Evolutionary conservation across 92 coral and sea anemone genomes (phyloP).

Genomic region (Paramuricea clavata): DNA sequence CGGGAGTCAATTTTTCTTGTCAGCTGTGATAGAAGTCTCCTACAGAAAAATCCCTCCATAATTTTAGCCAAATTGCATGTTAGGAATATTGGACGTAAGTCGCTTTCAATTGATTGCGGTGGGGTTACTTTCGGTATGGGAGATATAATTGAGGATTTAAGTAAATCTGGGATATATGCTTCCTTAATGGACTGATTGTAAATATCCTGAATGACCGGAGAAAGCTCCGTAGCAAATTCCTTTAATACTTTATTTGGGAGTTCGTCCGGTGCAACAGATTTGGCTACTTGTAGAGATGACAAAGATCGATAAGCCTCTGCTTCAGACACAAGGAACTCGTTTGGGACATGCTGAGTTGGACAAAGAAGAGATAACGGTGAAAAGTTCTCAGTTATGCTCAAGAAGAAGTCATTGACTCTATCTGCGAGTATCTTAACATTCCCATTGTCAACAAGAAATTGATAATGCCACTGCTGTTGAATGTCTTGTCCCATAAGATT

Average conservation of each 20-base stretch:
- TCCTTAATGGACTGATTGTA: conserved; percentile 63
- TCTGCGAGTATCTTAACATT: conserved; percentile 1
- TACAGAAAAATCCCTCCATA: no score
- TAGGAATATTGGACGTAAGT: no score
- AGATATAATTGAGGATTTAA: no score
- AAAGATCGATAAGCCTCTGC: conserved; percentile 51
- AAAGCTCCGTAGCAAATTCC: conserved; percentile 61
- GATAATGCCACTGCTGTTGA: conserved; percentile 68
- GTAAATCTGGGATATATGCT: no score
- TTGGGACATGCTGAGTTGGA: conserved; percentile 46
- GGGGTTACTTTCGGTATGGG: no score
- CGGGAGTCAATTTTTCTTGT: no score
- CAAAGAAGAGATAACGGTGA: conserved; percentile 28
- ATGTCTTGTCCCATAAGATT: conserved; percentile 45
- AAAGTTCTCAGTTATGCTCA: conserved; percentile 49
- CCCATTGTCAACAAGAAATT: conserved; percentile 35
- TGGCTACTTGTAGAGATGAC: conserved; percentile 56
- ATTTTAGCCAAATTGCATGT: no score
- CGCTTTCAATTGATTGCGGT: no score
- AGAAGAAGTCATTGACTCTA: conserved; percentile 51
- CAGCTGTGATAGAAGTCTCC: no score
- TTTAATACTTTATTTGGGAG: conserved; percentile 54
- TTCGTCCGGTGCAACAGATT: conserved; percentile 59
- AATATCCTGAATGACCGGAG: conserved; percentile 58
- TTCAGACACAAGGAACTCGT: conserved; percentile 48